A percentile compares a stretch with the other conserved stretches of the same genome.
These are phyloP conservation scores for Hemiscyllium ocellatum DNA, from an alignment of 2,113 vertebrate species.

Conservation along the genomic window DNA sequence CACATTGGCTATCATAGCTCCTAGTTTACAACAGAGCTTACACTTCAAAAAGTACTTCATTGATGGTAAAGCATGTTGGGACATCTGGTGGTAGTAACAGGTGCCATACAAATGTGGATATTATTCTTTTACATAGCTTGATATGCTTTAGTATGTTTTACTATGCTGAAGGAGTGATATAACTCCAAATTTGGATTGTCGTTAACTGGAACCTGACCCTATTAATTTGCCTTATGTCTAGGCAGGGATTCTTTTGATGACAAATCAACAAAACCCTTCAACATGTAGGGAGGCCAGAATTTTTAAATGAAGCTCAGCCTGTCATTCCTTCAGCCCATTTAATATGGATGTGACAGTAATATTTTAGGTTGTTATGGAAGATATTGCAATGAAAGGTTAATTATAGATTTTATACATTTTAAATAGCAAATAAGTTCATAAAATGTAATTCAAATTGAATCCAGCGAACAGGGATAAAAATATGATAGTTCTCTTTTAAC, in stretches of 20 bases:
- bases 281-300: not conserved
- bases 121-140: not conserved
- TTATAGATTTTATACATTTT: not conserved
- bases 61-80: not conserved
- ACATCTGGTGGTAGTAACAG: not conserved
- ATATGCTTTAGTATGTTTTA: not conserved
- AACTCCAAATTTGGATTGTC: not conserved
- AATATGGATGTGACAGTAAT: not conserved
- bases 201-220: not conserved
- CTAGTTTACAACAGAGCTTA: too few species aligned
- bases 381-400: not conserved
- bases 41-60: not conserved
- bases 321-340: not conserved
- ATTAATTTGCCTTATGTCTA: not conserved
- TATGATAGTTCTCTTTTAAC: not conserved
- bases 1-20: too few species aligned
- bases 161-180: not conserved
- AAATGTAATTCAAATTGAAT: not conserved
- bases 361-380: not conserved
- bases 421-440: not conserved
- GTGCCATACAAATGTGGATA: not conserved
- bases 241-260: not conserved
- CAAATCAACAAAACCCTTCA: not conserved
- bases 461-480: not conserved
- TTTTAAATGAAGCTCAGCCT: not conserved